Conservation (phyloP, 1,140 invertebrate genomes). For the Euschistus heros region DNA sequence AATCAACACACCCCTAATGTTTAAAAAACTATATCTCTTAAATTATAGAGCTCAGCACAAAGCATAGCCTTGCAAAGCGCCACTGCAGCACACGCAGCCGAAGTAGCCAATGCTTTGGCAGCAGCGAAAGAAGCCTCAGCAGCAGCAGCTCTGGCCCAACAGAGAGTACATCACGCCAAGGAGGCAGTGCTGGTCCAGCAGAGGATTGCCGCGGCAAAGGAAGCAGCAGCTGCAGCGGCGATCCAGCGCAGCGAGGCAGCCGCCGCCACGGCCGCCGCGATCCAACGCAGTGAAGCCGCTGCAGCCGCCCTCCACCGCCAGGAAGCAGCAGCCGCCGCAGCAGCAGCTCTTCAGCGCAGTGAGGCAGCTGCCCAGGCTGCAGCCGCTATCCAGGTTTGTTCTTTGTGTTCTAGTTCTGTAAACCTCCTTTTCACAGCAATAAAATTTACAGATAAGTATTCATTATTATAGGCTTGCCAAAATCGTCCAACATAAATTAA, state of each 20-base stretch:
- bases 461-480: not conserved
- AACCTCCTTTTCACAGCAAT: not conserved
- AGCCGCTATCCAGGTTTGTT: conserved; percentile 34
- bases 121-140: conserved; percentile 42
- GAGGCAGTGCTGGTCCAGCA: conserved; percentile 42
- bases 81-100: conserved; percentile 32
- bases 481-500: not conserved
- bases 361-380: conserved; percentile 37
- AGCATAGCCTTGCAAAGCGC: conserved; percentile 19
- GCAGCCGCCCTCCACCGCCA: conserved; percentile 39
- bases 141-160: conserved; percentile 40
- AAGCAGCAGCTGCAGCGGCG: conserved; percentile 39
- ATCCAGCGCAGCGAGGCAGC: conserved; percentile 42
- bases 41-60: conserved; percentile 22
- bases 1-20: too few relatives aligned
- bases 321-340: conserved; percentile 40
- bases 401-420: not conserved
- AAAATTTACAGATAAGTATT: not conserved
- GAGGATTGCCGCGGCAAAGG: conserved; percentile 42
- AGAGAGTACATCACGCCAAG: conserved; percentile 42
- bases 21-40: too few relatives aligned
- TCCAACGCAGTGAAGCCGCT: conserved; percentile 37
- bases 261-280: conserved; percentile 38
- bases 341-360: conserved; percentile 37
- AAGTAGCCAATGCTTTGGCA: conserved; percentile 41